phyloP scores from a whole-genome alignment of 1,140 invertebrate genomes.

The Papilio aristodemus region DNA sequence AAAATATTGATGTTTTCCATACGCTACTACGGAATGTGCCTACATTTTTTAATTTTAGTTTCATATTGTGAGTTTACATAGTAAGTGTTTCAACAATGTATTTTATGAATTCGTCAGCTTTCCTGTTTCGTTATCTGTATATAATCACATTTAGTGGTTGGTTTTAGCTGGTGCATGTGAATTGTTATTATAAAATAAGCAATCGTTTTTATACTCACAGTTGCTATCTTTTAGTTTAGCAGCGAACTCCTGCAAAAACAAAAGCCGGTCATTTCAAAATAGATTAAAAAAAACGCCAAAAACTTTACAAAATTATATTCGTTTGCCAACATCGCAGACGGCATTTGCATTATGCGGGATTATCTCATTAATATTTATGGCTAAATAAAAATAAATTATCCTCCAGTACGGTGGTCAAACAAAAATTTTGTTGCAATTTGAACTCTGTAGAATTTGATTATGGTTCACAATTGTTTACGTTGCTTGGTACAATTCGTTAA shows the following conservation, averaged over 20 bases:
- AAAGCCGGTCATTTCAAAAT: constrained; percentile 13
- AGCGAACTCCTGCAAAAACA: not conserved
- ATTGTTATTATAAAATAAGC: not conserved
- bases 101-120: no score
- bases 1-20: no score
- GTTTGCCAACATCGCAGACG: constrained; percentile 60
- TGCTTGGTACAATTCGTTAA: constrained; percentile 24
- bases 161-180: not conserved
- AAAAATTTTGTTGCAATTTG: constrained; percentile 22
- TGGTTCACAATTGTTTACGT: not conserved
- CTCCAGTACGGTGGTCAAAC: constrained; percentile 47
- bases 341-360: constrained; percentile 65
- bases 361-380: constrained; percentile 72
- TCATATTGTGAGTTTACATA: no score
- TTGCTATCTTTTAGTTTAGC: constrained; percentile 1
- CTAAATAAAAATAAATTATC: constrained; percentile 70
- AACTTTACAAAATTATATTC: constrained; percentile 63
- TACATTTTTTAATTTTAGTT: no score
- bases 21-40: no score
- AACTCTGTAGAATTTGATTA: not conserved
- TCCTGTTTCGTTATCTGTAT: no score
- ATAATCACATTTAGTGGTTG: no score
- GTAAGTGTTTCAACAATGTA: no score
- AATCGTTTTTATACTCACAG: not conserved
- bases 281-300: constrained; percentile 56